These are phyloP conservation scores for Platycercus adscitus DNA, from an alignment of 2,113 vertebrate species.

Conservation along the genomic window DNA sequence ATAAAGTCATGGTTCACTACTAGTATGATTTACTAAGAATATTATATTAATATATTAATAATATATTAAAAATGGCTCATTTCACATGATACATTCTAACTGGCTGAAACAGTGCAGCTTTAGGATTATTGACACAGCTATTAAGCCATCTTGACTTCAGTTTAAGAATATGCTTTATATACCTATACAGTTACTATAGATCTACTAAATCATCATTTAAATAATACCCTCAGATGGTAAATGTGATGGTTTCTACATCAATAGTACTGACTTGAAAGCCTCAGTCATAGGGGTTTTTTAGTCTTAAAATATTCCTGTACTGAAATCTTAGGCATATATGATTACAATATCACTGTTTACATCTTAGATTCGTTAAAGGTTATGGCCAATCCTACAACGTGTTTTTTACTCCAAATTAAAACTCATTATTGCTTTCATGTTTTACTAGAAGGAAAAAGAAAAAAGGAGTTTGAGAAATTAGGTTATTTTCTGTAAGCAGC, in stretches of 20 bases:
- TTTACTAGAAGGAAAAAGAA: background rate
- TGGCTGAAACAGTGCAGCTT: background rate
- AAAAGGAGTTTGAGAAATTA: background rate
- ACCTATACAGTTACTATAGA: background rate
- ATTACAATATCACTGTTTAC: background rate
- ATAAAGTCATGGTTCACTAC: background rate
- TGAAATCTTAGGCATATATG: background rate
- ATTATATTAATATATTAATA: background rate
- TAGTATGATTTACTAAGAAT: background rate
- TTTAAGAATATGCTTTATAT: background rate
- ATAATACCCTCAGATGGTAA: background rate
- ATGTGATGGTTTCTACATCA: conserved; percentile 3
- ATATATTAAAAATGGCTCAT: background rate
- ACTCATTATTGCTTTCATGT: background rate
- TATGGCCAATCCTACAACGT: background rate
- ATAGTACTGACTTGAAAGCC: background rate
- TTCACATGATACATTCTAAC: background rate
- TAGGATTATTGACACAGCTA: background rate
- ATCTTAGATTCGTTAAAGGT: background rate
- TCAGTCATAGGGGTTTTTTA: background rate
- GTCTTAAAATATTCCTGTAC: background rate
- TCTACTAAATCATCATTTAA: background rate
- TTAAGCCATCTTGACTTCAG: background rate
- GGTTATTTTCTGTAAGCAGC: background rate
- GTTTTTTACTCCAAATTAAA: background rate